Evolutionary conservation across 2,888 invertebrate species (phyloP).

Genomic region (Ypsolopha scabrella): DNA sequence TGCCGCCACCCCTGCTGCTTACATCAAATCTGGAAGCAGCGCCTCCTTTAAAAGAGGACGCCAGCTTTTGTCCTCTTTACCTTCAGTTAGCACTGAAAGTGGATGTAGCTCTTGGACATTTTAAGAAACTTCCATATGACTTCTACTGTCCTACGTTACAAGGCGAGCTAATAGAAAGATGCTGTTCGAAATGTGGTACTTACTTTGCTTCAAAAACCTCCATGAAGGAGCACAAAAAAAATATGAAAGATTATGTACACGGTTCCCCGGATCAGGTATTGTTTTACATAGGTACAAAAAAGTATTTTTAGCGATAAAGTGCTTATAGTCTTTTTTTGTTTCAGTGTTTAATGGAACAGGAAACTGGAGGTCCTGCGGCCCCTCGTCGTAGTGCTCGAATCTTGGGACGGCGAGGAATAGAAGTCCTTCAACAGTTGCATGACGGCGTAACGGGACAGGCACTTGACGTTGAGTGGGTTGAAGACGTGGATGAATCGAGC

Average conservation of each 20-base stretch:
- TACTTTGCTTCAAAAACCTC: conserved; percentile 8
- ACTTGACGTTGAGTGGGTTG: too few species aligned
- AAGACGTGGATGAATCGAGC: too few species aligned
- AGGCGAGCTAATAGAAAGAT: conserved; percentile 4
- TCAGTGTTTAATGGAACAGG: too few species aligned
- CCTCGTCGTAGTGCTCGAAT: too few species aligned
- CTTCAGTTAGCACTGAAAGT: conserved; percentile 7
- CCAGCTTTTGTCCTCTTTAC: conserved; percentile 9
- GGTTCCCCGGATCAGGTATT: too few species aligned
- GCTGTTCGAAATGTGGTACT: conserved; percentile 6
- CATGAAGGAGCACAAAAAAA: conserved; percentile 8
- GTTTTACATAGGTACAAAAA: too few species aligned
- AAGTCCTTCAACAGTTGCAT: too few species aligned
- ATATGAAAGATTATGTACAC: conserved; percentile 6
- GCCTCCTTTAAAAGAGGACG: conserved; percentile 9
- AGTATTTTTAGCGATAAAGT: too few species aligned
- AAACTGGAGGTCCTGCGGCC: too few species aligned
- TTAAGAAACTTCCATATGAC: neutral
- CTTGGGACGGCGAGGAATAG: too few species aligned
- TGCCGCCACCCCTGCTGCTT: conserved; percentile 10
- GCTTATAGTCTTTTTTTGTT: too few species aligned
- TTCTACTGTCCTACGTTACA: conserved; percentile 3
- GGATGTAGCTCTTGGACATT: conserved; percentile 1
- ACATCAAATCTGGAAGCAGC: conserved; percentile 9
- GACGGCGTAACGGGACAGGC: too few species aligned